Conservation (phyloP, 2,888 invertebrate species). For the Drosophila vallismaia region DNA sequence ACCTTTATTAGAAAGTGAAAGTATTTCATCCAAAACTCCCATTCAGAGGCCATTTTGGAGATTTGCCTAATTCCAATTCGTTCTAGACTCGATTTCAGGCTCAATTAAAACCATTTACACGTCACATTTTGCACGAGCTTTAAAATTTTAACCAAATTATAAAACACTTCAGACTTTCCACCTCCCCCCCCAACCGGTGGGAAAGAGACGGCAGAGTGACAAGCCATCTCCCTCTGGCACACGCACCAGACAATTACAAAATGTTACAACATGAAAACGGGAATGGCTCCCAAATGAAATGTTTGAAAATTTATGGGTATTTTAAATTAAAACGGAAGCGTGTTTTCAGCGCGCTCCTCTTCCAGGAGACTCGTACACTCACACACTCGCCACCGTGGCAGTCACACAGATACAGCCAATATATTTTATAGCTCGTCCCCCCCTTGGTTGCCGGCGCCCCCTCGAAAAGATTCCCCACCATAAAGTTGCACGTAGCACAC, state of each 20-base stretch:
- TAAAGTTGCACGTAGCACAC: slow-evolving; percentile 73
- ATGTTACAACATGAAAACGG: slow-evolving; percentile 73
- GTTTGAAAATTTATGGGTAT: slow-evolving; percentile 83
- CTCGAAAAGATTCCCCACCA: slow-evolving; percentile 11
- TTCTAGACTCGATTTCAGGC: slow-evolving; percentile 64
- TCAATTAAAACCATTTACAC: slow-evolving; percentile 72
- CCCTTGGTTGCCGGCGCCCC: slow-evolving; percentile 27
- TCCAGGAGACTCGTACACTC: slow-evolving; percentile 51
- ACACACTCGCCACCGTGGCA: slow-evolving; percentile 19
- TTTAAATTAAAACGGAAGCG: slow-evolving; percentile 84
- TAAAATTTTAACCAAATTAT: slow-evolving; percentile 66
- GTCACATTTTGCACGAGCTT: slow-evolving; percentile 64
- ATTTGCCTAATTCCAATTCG: slow-evolving; percentile 48
- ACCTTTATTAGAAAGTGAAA: slow-evolving; percentile 20
- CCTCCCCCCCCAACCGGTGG: too few species aligned
- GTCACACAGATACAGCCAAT: slow-evolving; percentile 65
- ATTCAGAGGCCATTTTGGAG: slow-evolving; percentile 10
- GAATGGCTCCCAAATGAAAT: slow-evolving; percentile 83
- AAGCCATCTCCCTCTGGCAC: slow-evolving; percentile 23
- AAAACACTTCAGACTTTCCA: slow-evolving; percentile 57
- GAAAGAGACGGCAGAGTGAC: slow-evolving; percentile 6
- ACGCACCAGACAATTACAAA: slow-evolving; percentile 71
- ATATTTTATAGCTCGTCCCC: slow-evolving; percentile 70
- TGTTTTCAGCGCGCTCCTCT: slow-evolving; percentile 77
- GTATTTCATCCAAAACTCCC: slow-evolving; percentile 6